Evolutionary conservation across 2,113 vertebrate genomes (phyloP).

Genomic region (Nestor notabilis): DNA sequence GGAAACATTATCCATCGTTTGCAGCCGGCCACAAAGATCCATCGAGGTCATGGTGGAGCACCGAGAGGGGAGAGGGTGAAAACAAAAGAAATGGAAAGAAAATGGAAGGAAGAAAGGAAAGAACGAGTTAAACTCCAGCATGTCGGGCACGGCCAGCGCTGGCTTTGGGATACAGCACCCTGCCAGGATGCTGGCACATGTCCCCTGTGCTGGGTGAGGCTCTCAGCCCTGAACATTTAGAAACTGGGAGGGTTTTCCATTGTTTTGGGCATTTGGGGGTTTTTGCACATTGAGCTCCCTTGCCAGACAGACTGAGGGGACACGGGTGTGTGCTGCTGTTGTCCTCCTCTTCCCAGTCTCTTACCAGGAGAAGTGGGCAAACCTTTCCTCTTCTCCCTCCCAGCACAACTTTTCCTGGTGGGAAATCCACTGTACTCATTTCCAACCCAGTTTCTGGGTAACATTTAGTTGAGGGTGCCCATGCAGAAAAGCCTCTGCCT

Average conservation of each 20-base stretch:
- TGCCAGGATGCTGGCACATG: rapidly evolving
- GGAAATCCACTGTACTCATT: background rate
- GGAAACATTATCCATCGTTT: background rate
- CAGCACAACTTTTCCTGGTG: background rate
- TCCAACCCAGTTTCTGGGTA: background rate
- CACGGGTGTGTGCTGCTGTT: rapidly evolving
- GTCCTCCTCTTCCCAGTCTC: background rate
- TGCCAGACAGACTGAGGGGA: background rate
- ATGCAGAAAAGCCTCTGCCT: background rate
- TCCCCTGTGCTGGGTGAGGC: background rate
- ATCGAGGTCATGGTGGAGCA: background rate
- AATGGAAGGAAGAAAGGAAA: constrained; percentile 50
- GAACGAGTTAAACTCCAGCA: background rate
- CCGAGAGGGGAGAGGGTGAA: background rate
- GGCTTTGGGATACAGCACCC: background rate
- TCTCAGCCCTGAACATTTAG: background rate
- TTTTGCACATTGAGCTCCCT: background rate
- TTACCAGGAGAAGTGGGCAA: background rate
- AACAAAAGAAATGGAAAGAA: constrained; percentile 27
- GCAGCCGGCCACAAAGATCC: background rate
- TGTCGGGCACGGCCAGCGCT: rapidly evolving
- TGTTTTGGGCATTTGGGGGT: background rate
- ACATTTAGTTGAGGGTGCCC: background rate
- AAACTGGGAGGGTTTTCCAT: background rate
- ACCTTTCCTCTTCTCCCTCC: background rate